Evolutionary conservation across 1,140 invertebrate species (phyloP).

Genomic region (Episyrphus balteatus): DNA sequence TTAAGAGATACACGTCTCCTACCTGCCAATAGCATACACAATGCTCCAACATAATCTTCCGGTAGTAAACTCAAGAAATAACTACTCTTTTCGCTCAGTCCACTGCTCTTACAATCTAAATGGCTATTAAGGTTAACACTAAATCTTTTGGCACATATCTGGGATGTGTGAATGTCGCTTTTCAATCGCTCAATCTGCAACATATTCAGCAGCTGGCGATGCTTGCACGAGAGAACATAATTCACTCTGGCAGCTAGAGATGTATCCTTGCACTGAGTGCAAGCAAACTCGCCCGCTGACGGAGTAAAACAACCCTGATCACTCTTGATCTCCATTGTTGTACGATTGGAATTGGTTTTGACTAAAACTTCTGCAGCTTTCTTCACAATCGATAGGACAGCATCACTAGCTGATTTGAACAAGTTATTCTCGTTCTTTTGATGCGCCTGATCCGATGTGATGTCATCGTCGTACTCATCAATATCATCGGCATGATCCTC

Average conservation of each 20-base stretch:
- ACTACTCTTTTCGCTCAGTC: constrained; percentile 20
- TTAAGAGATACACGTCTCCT: constrained; percentile 1
- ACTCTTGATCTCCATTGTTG: constrained; percentile 9
- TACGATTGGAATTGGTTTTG: constrained; percentile 43
- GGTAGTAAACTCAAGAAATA: constrained; percentile 51
- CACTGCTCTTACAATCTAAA: background rate
- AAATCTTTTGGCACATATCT: constrained; percentile 19
- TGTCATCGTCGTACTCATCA: constrained; percentile 50
- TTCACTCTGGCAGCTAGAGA: constrained; percentile 20
- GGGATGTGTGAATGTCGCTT: constrained; percentile 17
- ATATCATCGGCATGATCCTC: constrained; percentile 57
- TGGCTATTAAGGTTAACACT: constrained; percentile 4
- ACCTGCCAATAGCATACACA: constrained; percentile 42
- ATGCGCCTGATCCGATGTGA: constrained; percentile 36
- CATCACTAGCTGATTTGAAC: constrained; percentile 73
- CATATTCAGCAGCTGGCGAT: constrained; percentile 17
- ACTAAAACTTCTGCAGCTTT: constrained; percentile 73
- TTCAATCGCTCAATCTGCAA: constrained; percentile 15
- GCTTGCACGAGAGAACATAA: constrained; percentile 23
- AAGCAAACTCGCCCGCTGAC: constrained; percentile 15
- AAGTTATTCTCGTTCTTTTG: constrained; percentile 50
- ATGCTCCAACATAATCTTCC: constrained; percentile 55
- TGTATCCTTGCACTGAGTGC: constrained; percentile 15
- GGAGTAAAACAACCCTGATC: constrained; percentile 19
- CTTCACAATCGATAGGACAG: constrained; percentile 77